Evolutionary conservation across 2,888 invertebrate species (phyloP).

Genomic region (Hydroisotoma schaefferi): DNA sequence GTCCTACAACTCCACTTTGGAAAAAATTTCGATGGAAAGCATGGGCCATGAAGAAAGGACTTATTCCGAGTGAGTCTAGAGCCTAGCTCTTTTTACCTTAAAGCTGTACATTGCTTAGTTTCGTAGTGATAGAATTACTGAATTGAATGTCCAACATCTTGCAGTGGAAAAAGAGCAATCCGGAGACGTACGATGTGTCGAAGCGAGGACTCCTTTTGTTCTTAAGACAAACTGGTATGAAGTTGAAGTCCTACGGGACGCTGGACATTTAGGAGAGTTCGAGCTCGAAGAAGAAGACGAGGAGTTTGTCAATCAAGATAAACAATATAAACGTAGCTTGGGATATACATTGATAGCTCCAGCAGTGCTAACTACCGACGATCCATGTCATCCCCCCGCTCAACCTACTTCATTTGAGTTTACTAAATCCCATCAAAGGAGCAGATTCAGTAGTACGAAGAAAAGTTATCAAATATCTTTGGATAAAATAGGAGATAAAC

Average conservation of each 20-base stretch:
- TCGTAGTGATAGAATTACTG: too few relatives aligned
- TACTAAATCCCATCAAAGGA: background rate
- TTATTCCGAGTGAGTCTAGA: constrained; percentile 26
- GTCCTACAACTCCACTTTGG: constrained; percentile 38
- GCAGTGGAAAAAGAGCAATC: constrained; percentile 6
- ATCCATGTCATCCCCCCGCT: background rate
- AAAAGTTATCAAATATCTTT: background rate
- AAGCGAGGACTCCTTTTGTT: constrained; percentile 27
- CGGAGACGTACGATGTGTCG: constrained; percentile 13
- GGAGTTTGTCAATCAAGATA: background rate
- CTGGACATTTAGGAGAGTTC: constrained; percentile 2
- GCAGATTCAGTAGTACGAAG: background rate
- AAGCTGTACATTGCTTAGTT: too few relatives aligned
- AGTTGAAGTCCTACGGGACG: background rate
- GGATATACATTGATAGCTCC: background rate
- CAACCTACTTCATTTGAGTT: too few relatives aligned
- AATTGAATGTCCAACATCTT: background rate
- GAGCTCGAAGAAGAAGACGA: constrained; percentile 11
- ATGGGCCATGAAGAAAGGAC: constrained; percentile 43
- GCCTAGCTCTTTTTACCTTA: too few relatives aligned
- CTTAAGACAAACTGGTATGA: constrained; percentile 29
- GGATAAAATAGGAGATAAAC: background rate
- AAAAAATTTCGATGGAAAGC: constrained; percentile 44
- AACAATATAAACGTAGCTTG: background rate
- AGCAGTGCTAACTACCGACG: background rate